These are phyloP conservation scores for Grallaria varia DNA, from an alignment of 2,113 vertebrate species.

Conservation along the genomic window DNA sequence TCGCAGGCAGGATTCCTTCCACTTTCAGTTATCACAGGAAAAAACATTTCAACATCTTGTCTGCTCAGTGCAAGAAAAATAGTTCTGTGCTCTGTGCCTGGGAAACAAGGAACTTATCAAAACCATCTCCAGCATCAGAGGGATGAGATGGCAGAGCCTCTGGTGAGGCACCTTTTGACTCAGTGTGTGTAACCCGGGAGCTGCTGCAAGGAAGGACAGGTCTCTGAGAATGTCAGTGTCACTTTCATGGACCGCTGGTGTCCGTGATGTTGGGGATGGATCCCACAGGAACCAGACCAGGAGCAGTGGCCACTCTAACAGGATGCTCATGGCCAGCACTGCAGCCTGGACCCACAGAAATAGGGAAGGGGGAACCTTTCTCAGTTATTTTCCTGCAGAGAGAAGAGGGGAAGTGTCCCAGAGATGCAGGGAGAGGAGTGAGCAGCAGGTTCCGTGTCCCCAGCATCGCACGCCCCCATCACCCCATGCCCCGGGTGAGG, in stretches of 20 bases:
- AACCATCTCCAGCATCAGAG: slow-evolving; percentile 27
- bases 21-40: slow-evolving; percentile 53
- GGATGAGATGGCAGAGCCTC: background rate
- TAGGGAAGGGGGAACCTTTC: accelerated
- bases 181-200: accelerated
- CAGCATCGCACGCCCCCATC: accelerated
- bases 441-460: background rate
- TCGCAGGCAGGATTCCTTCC: slow-evolving; percentile 45
- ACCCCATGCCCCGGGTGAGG: accelerated
- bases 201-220: background rate
- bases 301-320: background rate
- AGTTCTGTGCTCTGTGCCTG: slow-evolving; percentile 22
- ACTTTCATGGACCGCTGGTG: background rate
- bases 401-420: accelerated
- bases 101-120: slow-evolving; percentile 53
- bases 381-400: background rate
- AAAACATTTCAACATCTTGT: slow-evolving; percentile 61
- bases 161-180: background rate
- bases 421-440: background rate
- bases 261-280: background rate
- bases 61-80: slow-evolving; percentile 26
- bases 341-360: background rate
- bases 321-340: background rate
- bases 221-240: background rate
- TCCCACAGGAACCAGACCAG: background rate